These are phyloP conservation scores for Mesaphorura yosii DNA, from an alignment of 1,140 invertebrate genomes.

Conservation along the genomic window DNA sequence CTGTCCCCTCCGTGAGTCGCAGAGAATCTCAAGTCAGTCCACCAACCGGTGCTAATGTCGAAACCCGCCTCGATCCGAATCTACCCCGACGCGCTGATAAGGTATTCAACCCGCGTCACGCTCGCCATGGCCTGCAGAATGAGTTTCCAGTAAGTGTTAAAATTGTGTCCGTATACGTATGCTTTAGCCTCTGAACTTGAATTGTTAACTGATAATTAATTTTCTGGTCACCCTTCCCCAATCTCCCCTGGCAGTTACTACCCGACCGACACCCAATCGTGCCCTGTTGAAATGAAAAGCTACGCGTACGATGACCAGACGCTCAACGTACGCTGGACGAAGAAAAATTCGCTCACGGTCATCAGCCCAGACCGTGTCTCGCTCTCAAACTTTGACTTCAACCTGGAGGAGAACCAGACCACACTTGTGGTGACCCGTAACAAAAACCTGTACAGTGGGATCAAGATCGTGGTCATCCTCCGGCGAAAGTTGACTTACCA, in stretches of 20 bases:
- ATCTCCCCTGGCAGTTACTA: too few species aligned
- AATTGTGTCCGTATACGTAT: too few species aligned
- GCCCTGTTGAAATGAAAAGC: not conserved
- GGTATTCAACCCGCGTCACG: constrained; percentile 7
- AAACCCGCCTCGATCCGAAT: constrained; percentile 6
- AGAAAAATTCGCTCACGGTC: not conserved
- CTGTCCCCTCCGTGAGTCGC: too few species aligned
- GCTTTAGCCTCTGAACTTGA: too few species aligned
- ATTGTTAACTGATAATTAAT: too few species aligned
- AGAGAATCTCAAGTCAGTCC: constrained; percentile 2
- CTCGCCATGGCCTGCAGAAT: constrained; percentile 6
- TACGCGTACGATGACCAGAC: not conserved
- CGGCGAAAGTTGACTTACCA: constrained; percentile 25
- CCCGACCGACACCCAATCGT: constrained; percentile 9
- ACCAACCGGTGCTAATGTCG: constrained; percentile 1
- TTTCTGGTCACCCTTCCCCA: too few species aligned
- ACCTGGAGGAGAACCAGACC: not conserved
- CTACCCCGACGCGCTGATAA: not conserved
- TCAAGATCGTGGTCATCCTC: constrained; percentile 20
- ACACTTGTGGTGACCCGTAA: not conserved
- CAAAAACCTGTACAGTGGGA: constrained; percentile 5
- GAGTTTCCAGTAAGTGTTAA: constrained; percentile 8
- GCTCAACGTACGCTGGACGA: too few species aligned
- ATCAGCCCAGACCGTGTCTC: not conserved
- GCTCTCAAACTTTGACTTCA: not conserved